phyloP scores from a whole-genome alignment of 2,113 vertebrate species.

The Albula glossodonta region DNA sequence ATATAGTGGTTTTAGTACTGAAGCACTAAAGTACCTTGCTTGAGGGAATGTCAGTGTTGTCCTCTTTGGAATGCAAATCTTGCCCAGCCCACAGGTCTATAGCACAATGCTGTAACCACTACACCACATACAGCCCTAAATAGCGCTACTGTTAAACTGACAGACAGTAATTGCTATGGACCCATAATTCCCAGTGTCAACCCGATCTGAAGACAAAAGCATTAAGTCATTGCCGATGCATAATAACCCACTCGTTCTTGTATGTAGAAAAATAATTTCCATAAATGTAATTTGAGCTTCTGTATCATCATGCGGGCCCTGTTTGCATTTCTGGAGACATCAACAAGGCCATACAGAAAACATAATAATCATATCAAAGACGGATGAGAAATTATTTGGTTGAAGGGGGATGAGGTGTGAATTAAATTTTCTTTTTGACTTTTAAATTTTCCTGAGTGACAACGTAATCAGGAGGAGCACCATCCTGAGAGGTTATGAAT shows the following conservation, averaged over 20 bases:
- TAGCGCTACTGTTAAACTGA: background rate
- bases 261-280: background rate
- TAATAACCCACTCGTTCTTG: background rate
- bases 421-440: conserved; percentile 8
- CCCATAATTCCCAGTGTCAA: background rate
- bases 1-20: background rate
- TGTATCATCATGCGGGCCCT: background rate
- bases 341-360: conserved; percentile 4
- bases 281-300: conserved; percentile 8
- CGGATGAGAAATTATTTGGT: background rate
- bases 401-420: conserved; percentile 8
- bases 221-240: conserved; percentile 2
- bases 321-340: background rate
- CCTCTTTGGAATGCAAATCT: background rate
- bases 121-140: background rate
- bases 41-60: background rate
- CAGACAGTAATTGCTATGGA: background rate
- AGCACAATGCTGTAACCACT: background rate
- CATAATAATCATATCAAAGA: conserved; percentile 18
- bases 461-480: conserved; percentile 14
- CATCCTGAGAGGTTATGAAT: conserved; percentile 8
- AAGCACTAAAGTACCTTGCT: background rate
- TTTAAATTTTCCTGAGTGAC: conserved; percentile 19
- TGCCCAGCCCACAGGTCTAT: background rate
- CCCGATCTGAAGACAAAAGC: background rate